These are phyloP conservation scores for Gopherus evgoodei DNA, from an alignment of 2,113 vertebrate genomes.

Conservation along the genomic window DNA sequence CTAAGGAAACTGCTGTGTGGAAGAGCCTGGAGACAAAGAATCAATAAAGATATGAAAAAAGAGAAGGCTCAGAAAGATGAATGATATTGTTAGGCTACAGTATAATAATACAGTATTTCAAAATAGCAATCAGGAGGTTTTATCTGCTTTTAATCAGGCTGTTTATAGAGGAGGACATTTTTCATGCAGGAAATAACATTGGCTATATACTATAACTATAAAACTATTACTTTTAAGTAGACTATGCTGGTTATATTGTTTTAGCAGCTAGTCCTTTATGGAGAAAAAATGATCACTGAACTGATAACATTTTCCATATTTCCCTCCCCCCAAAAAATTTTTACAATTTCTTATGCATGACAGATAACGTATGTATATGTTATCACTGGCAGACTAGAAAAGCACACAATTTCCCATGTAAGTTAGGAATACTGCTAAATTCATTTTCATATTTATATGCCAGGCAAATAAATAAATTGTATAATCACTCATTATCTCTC, in stretches of 20 bases:
- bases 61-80: not conserved
- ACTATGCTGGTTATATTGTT: not conserved
- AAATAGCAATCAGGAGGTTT: not conserved
- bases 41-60: not conserved
- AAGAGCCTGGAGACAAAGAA: not conserved
- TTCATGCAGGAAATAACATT: not conserved
- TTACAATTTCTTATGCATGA: not conserved
- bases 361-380: not conserved
- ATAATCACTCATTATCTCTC: slow-evolving; percentile 63
- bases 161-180: not conserved
- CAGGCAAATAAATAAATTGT: slow-evolving; percentile 61
- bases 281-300: not conserved
- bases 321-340: slow-evolving; percentile 13
- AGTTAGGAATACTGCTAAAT: slow-evolving; percentile 36
- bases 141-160: not conserved
- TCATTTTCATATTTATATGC: slow-evolving; percentile 40
- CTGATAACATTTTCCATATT: not conserved
- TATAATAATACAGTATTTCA: not conserved
- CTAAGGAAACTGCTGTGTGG: not conserved
- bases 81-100: not conserved
- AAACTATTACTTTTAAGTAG: not conserved
- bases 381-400: not conserved
- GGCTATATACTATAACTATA: not conserved
- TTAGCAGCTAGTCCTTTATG: not conserved
- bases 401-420: not conserved